Evolutionary conservation across 2,888 invertebrate species (phyloP), one percentile per base, ranked within the genome.

Genomic region (Stegophylla sp.): DNA sequence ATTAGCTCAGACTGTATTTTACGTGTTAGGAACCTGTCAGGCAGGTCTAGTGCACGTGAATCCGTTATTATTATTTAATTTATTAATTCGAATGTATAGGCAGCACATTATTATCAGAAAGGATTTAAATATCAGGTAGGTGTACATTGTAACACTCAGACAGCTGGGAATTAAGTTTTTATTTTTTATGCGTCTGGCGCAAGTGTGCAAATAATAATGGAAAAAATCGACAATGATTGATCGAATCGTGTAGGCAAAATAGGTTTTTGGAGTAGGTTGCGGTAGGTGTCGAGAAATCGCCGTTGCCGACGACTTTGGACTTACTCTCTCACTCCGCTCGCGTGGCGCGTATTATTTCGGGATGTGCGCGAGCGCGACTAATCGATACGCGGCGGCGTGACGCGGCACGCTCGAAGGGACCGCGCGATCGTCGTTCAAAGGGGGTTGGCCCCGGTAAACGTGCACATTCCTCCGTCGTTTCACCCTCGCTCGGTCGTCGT

Each of bases 211-310:
- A 66, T 66, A 45, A 23, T 34, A 43, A 43, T 59, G 23, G 26
- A 59, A 45, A 23, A n/a, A 43, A 43, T 59, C 41, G 26, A 59
- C 45, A 23, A 43, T 59, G 72, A 59, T 73, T 59, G 26, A 73
- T 73, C 26, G 17, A n/a, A 26, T 26, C 23, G 10, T 10, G 9
- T n/a, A n/a, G 10, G 17, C 17, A 17, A 63, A 56, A 59, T 73
- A 13, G 72, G 72, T 73, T 73, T 73, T 59, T 26, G 17, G 72
- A 73, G 72, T 73, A 73, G 72, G 72, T 73, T 73, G 53, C 23
- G 0, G 45, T 26, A 9, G 10, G 41, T 10, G 41, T 66, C 20
- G 20, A 41, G n/a, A 51, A 69, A 28, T 34, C 34, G 7, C 34
- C 45, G 67, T 45, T 17, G 20, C 51, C 53, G 9, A 28, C 13